These are phyloP conservation scores for Micrasema longulum DNA, from an alignment of 1,140 invertebrate genomes.

Conservation along the genomic window DNA sequence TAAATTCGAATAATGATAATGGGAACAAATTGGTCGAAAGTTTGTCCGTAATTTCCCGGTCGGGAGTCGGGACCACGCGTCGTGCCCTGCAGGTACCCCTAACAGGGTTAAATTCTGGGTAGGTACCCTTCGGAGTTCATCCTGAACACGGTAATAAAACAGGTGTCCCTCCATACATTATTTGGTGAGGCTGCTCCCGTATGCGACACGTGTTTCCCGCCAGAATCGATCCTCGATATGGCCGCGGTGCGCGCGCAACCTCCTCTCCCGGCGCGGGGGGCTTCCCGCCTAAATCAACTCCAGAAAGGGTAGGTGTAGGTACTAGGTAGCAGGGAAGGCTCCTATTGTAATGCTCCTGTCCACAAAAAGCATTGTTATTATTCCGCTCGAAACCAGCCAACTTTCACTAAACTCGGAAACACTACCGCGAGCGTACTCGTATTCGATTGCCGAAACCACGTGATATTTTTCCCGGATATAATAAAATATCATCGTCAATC, in stretches of 20 bases:
- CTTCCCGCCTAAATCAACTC: slow-evolving; percentile 38
- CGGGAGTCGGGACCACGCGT: neutral
- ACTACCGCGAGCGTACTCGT: no score
- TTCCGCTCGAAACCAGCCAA: no score
- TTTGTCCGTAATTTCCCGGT: slow-evolving; percentile 15
- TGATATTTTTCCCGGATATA: no score
- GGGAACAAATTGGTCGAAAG: slow-evolving; percentile 1
- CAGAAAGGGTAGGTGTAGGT: neutral
- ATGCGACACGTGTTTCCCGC: slow-evolving; percentile 55
- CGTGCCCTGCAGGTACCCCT: neutral
- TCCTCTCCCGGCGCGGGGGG: slow-evolving; percentile 22
- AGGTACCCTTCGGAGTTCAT: slow-evolving; percentile 11
- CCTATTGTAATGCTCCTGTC: no score
- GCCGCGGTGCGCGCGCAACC: slow-evolving; percentile 27
- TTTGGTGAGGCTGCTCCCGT: slow-evolving; percentile 40
- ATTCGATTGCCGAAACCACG: no score
- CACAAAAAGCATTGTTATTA: no score
- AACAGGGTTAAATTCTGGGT: neutral
- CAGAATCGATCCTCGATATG: slow-evolving; percentile 48
- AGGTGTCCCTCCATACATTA: slow-evolving; percentile 35
- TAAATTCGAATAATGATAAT: slow-evolving; percentile 16
- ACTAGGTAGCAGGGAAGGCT: neutral
- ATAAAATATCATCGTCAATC: no score
- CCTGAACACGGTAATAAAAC: slow-evolving; percentile 34
- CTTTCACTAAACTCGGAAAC: neutral